These are phyloP conservation scores for Leistus spinibarbis DNA, from an alignment of 2,888 invertebrate genomes.

Conservation along the genomic window DNA sequence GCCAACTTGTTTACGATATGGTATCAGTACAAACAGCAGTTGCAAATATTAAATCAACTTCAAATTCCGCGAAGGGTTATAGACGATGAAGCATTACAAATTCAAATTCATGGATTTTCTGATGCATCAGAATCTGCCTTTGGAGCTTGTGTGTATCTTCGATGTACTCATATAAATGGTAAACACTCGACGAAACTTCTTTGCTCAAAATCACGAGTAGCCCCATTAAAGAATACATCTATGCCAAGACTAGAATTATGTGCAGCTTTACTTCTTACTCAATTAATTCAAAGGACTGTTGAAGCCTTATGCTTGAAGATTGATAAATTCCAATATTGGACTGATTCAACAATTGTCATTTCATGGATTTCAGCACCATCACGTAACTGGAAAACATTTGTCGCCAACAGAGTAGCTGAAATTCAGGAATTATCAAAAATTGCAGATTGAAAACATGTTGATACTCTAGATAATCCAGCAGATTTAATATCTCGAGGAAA, in stretches of 20 bases:
- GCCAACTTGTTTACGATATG: not conserved
- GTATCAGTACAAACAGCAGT: not conserved
- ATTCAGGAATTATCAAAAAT: not conserved
- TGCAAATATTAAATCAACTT: not conserved
- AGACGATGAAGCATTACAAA: not conserved
- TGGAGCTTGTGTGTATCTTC: slow-evolving; percentile 17
- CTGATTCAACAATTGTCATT: too few relatives aligned
- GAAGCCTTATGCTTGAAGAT: too few relatives aligned
- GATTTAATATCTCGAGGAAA: slow-evolving; percentile 39
- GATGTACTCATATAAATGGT: not conserved
- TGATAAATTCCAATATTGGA: too few relatives aligned
- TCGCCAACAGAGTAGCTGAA: too few relatives aligned
- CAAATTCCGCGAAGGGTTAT: not conserved
- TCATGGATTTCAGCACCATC: too few relatives aligned
- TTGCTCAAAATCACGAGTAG: slow-evolving; percentile 14
- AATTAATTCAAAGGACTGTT: too few relatives aligned
- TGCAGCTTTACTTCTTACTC: too few relatives aligned
- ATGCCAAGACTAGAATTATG: too few relatives aligned
- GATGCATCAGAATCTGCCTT: slow-evolving; percentile 23
- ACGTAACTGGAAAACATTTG: slow-evolving; percentile 8
- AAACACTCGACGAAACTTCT: slow-evolving; percentile 5
- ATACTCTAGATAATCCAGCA: slow-evolving; percentile 40
- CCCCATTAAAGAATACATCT: too few relatives aligned
- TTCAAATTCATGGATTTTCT: slow-evolving; percentile 16
- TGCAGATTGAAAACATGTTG: slow-evolving; percentile 12